Conservation (phyloP, 2,113 vertebrate genomes). For the Potamarius usumacintae region DNA sequence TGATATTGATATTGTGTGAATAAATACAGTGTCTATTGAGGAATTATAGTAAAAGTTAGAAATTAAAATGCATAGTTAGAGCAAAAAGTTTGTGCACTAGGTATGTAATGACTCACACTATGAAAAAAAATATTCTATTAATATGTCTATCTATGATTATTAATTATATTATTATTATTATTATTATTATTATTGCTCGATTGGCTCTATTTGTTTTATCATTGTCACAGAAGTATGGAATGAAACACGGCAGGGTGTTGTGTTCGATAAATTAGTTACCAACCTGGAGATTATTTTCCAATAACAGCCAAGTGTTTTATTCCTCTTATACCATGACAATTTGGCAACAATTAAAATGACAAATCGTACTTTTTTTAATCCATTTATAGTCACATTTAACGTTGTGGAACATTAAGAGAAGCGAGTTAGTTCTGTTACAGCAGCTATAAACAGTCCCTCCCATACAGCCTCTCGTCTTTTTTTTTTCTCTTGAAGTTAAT, state of each 20-base stretch:
- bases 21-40: background rate
- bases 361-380: background rate
- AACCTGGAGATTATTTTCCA: background rate
- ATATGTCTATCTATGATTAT: too few relatives aligned
- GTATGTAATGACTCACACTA: background rate
- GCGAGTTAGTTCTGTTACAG: background rate
- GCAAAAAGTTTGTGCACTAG: background rate
- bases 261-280: background rate
- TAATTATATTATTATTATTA: background rate
- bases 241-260: background rate
- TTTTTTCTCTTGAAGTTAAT: slow-evolving; percentile 4
- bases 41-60: background rate
- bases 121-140: too few relatives aligned
- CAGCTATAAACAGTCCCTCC: slow-evolving; percentile 13
- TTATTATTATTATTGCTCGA: background rate
- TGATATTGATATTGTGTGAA: background rate
- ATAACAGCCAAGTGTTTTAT: background rate
- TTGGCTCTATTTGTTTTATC: background rate
- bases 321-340: background rate
- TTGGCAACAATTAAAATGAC: background rate
- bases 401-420: background rate
- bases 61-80: background rate
- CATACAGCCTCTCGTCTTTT: background rate
- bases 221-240: background rate
- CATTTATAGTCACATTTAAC: background rate